Conservation (phyloP, 2,888 invertebrate genomes). For the Lathronympha strigana region DNA sequence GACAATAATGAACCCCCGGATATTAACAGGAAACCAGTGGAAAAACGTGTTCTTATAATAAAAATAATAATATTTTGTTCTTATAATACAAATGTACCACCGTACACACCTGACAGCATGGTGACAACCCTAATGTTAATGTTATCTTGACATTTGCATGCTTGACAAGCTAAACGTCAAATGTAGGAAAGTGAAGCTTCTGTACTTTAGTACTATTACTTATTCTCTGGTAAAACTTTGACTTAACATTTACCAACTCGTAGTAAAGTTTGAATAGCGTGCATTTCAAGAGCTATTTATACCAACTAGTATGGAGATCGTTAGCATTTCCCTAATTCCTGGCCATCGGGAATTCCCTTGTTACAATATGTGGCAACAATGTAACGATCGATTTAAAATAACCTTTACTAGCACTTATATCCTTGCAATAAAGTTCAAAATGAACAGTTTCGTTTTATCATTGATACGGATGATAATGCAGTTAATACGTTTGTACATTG, state of each 20-base stretch:
- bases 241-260: not conserved
- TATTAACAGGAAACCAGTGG: too few species aligned
- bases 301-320: slow-evolving; percentile 15
- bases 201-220: too few species aligned
- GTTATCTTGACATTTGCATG: too few species aligned
- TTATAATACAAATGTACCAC: too few species aligned
- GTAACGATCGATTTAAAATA: not conserved
- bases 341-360: slow-evolving; percentile 2
- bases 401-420: not conserved
- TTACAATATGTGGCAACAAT: not conserved
- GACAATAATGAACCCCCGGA: too few species aligned
- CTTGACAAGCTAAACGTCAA: too few species aligned
- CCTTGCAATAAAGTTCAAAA: not conserved
- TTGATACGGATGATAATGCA: not conserved
- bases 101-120: too few species aligned
- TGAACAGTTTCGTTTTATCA: not conserved
- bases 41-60: too few species aligned
- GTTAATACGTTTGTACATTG: not conserved
- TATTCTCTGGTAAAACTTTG: not conserved
- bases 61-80: too few species aligned
- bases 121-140: too few species aligned
- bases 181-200: too few species aligned
- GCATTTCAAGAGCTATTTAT: slow-evolving; percentile 16
- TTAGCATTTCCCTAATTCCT: slow-evolving; percentile 25
- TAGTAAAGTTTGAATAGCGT: not conserved